These are phyloP conservation scores for Poeciliopsis gracilis DNA, from an alignment of 2,797 vertebrate species.

Conservation along the genomic window DNA sequence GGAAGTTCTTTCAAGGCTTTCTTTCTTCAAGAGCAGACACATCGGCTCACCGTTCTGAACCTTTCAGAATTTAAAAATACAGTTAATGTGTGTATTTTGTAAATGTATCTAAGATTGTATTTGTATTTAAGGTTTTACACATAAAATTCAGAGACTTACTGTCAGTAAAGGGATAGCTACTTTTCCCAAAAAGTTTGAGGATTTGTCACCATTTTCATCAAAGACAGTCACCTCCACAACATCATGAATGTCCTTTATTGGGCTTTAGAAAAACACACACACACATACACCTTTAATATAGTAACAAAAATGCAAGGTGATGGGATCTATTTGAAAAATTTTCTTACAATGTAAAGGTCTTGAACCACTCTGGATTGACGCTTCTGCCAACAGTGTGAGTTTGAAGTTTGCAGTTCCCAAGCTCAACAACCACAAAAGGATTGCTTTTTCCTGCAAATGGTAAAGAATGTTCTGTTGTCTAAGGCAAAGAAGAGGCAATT, in stretches of 20 bases:
- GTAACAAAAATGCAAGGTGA: background rate
- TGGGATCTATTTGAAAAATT: background rate
- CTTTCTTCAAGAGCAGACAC: constrained; percentile 90
- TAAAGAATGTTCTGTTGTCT: constrained; percentile 10
- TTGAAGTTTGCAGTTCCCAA: constrained; percentile 93
- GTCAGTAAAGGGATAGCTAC: constrained; percentile 91
- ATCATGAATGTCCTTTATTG: constrained; percentile 94
- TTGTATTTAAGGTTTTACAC: background rate
- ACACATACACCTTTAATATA: background rate
- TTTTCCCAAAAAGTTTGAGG: constrained; percentile 91
- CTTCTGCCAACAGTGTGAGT: constrained; percentile 92
- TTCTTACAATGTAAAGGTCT: constrained; percentile 93
- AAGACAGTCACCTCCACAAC: constrained; percentile 90
- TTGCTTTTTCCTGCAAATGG: constrained; percentile 89
- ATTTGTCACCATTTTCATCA: constrained; percentile 94
- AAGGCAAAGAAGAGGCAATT: background rate
- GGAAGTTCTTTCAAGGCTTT: constrained; percentile 84
- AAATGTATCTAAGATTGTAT: background rate
- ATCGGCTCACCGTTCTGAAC: constrained; percentile 88
- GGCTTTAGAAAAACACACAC: constrained; percentile 76
- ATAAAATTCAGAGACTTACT: constrained; percentile 80
- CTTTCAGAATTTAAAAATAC: constrained; percentile 65
- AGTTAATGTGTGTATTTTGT: background rate
- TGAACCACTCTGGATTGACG: constrained; percentile 95
- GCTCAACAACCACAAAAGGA: constrained; percentile 90